These are phyloP conservation scores for Mus minutoides DNA, from an alignment of 2,797 vertebrate genomes.

Conservation along the genomic window DNA sequence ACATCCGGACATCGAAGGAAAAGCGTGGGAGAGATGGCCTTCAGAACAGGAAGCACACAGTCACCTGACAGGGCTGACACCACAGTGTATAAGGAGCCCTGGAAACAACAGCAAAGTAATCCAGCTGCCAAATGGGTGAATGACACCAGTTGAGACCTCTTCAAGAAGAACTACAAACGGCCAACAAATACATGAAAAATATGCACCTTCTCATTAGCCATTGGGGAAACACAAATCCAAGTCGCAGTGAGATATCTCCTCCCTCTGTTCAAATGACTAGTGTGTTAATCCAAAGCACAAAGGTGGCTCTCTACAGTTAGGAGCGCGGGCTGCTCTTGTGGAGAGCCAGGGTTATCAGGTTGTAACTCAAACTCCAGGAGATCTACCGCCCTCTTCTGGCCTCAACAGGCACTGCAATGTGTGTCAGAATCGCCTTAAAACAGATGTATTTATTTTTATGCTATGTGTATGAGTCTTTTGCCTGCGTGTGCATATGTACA, in stretches of 20 bases:
- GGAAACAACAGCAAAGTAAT: not conserved
- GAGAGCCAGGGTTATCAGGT: not conserved
- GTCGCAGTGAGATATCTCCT: not conserved
- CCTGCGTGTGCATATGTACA: not conserved
- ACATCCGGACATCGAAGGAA: not conserved
- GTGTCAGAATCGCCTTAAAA: not conserved
- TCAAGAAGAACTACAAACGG: not conserved
- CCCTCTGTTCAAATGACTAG: not conserved
- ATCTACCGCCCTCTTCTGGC: not conserved
- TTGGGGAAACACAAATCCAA: not conserved
- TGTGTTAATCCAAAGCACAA: not conserved
- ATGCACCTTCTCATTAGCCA: not conserved
- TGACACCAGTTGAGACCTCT: not conserved
- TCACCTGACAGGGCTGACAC: not conserved
- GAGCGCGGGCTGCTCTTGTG: not conserved
- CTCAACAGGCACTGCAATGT: not conserved
- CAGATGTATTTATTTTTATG: not conserved
- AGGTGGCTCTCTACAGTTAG: not conserved
- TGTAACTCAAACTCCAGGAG: not conserved
- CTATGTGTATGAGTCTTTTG: not conserved
- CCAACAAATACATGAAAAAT: not conserved
- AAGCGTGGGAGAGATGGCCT: not conserved
- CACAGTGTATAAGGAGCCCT: not conserved
- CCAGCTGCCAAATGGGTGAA: not conserved
- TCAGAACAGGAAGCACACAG: not conserved